Evolutionary conservation across 1,140 invertebrate genomes (phyloP).

Genomic region (Latrodectus geometricus): DNA sequence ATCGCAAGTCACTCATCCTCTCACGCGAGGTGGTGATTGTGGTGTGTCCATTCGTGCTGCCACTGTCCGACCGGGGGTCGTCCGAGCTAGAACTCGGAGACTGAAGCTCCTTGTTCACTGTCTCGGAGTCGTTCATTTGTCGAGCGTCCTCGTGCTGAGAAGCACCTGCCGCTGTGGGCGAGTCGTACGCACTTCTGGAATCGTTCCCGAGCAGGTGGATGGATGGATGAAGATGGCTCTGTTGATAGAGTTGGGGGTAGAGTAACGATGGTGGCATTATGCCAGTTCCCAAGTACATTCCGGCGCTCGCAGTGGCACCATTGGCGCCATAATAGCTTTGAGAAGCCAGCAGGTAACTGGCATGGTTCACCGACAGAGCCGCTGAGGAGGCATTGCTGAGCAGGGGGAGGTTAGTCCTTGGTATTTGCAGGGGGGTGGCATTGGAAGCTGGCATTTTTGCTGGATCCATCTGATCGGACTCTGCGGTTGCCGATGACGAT

Average conservation of each 20-base stretch:
- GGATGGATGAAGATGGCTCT: constrained; percentile 80
- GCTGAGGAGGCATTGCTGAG: constrained; percentile 2
- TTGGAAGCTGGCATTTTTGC: constrained; percentile 13
- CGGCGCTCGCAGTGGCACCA: constrained; percentile 24
- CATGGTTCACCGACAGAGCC: constrained; percentile 47
- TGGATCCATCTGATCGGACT: neutral
- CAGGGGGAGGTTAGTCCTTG: constrained; percentile 30
- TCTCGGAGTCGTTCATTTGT: constrained; percentile 10
- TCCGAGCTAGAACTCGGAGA: constrained; percentile 18
- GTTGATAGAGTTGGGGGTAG: constrained; percentile 80
- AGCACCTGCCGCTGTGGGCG: neutral
- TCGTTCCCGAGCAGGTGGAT: constrained; percentile 71
- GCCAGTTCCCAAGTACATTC: constrained; percentile 68
- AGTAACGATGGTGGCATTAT: constrained; percentile 76
- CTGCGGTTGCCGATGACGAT: constrained; percentile 7
- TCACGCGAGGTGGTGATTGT: neutral
- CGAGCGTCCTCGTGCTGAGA: constrained; percentile 4
- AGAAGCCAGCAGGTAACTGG: constrained; percentile 60
- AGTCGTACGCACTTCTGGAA: constrained; percentile 29
- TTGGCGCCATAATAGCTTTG: constrained; percentile 55
- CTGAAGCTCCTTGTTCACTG: constrained; percentile 40
- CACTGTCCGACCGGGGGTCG: constrained; percentile 18
- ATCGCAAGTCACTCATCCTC: constrained; percentile 17
- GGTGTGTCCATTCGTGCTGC: constrained; percentile 28
- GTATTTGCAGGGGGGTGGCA: constrained; percentile 12